phyloP scores from a whole-genome alignment of 2,888 invertebrate species.

The Tipula unca region DNA sequence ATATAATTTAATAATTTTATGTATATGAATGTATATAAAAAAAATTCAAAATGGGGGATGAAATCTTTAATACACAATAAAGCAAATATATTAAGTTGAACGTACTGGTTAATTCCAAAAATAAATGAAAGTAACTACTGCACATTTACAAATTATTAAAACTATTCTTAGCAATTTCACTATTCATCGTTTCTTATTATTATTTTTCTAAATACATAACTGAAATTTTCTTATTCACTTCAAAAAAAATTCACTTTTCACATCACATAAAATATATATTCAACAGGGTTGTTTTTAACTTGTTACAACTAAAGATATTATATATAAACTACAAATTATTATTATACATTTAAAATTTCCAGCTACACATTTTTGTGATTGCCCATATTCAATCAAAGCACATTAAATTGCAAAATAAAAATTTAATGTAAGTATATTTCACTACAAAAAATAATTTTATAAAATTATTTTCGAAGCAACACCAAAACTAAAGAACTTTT shows the following conservation, averaged over 20 bases:
- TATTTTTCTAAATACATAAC: not conserved
- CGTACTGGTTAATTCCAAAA: not conserved
- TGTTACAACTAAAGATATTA: not conserved
- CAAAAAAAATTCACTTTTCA: not conserved
- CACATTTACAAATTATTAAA: not conserved
- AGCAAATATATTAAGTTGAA: not conserved
- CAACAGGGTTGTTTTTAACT: slow-evolving; percentile 8
- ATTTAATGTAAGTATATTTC: not conserved
- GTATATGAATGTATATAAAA: not conserved
- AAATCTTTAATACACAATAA: not conserved
- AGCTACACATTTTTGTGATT: not conserved
- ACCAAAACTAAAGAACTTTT: not conserved
- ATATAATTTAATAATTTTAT: not conserved
- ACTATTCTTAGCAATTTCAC: not conserved
- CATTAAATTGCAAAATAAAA: not conserved
- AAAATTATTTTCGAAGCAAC: not conserved
- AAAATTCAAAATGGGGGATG: slow-evolving; percentile 2
- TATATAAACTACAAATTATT: not conserved
- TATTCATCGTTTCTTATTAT: not conserved
- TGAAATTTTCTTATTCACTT: not conserved
- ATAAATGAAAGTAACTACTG: not conserved
- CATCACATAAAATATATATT: not conserved
- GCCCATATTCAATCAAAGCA: not conserved
- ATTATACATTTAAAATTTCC: not conserved
- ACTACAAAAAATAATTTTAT: not conserved